Percentiles rank a stretch among this genome's conserved stretches.
These are phyloP conservation scores for Agrypnia vestita DNA, from an alignment of 1,140 invertebrate species.

Conservation along the genomic window DNA sequence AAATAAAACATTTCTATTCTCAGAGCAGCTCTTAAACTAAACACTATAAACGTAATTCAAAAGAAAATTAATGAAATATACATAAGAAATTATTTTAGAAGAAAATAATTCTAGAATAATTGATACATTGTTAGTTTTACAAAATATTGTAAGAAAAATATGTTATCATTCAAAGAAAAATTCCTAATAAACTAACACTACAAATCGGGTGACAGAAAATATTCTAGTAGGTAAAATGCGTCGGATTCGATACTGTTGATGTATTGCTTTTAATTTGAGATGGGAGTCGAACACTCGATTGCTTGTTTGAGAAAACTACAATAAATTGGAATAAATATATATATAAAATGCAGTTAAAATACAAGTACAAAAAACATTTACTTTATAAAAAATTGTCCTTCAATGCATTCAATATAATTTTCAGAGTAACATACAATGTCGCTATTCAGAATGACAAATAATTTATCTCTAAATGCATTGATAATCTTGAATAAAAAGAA, in stretches of 20 bases:
- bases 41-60: constrained; percentile 47
- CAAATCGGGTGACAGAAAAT: constrained; percentile 9
- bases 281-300: background rate
- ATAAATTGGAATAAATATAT: constrained; percentile 16
- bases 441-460: constrained; percentile 31
- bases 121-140: constrained; percentile 52
- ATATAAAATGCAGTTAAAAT: background rate
- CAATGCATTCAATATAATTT: constrained; percentile 3
- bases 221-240: background rate
- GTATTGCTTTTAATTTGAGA: constrained; percentile 21
- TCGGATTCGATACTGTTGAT: background rate
- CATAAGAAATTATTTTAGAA: constrained; percentile 19
- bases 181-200: constrained; percentile 40
- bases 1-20: constrained; percentile 54
- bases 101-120: constrained; percentile 35
- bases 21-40: constrained; percentile 50
- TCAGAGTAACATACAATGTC: constrained; percentile 1
- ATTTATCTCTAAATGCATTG: constrained; percentile 24
- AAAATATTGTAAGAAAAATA: constrained; percentile 52
- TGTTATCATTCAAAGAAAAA: constrained; percentile 51
- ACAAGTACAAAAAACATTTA: constrained; percentile 12
- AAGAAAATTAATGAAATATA: constrained; percentile 31
- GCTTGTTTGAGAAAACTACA: constrained; percentile 1
- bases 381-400: background rate
- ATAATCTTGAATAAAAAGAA: constrained; percentile 6